Evolutionary conservation across 1,140 invertebrate genomes (phyloP).

Genomic region (Meloidogyne chitwoodi): DNA sequence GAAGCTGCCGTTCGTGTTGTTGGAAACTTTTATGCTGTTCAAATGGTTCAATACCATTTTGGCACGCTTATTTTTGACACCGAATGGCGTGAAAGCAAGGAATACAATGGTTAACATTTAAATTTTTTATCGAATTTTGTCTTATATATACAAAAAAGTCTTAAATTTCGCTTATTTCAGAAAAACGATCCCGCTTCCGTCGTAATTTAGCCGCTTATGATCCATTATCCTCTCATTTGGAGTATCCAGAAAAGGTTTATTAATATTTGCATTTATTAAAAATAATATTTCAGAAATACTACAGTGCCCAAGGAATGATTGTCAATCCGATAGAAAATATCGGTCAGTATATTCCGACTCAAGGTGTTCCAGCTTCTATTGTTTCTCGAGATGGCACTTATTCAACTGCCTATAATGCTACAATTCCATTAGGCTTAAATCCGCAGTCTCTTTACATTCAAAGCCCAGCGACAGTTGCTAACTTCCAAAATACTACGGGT

Average conservation of each 20-base stretch:
- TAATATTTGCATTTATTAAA: neutral
- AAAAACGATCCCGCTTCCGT: neutral
- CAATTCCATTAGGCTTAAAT: neutral
- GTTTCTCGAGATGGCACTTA: neutral
- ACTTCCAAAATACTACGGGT: constrained; percentile 12
- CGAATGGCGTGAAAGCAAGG: constrained; percentile 23
- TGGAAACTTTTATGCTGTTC: constrained; percentile 24
- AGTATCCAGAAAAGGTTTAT: neutral
- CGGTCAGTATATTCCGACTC: neutral
- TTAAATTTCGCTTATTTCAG: no score
- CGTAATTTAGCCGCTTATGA: neutral
- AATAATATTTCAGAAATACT: neutral
- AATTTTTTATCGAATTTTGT: no score
- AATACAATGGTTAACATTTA: neutral
- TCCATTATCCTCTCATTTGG: neutral
- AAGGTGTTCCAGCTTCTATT: neutral
- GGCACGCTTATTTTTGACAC: constrained; percentile 21
- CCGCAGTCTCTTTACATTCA: constrained; percentile 10
- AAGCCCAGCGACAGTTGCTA: neutral
- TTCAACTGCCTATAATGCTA: neutral
- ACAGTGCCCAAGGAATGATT: neutral
- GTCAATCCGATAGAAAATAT: constrained; percentile 1
- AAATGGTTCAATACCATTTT: constrained; percentile 31
- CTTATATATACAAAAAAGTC: no score
- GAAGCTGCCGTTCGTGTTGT: constrained; percentile 20